Percentiles rank a stretch among this genome's conserved stretches.
These are phyloP conservation scores for Acromyrmex echinatior DNA, from an alignment of 1,140 invertebrate genomes.

Conservation along the genomic window DNA sequence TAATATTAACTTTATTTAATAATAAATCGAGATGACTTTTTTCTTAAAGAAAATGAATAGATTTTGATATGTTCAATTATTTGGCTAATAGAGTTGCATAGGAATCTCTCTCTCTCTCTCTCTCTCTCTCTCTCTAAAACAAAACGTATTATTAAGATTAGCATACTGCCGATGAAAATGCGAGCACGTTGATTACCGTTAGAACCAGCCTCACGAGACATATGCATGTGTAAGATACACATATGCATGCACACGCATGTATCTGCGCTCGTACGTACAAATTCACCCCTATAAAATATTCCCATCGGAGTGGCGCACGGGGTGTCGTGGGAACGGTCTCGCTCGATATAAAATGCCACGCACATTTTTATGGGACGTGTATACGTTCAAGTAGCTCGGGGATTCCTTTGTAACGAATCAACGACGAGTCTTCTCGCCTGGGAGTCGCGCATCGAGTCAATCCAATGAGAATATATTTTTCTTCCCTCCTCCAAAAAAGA, in stretches of 20 bases:
- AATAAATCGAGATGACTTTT: not conserved
- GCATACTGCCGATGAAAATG: constrained; percentile 35
- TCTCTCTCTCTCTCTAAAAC: not conserved
- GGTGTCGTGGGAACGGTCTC: constrained; percentile 83
- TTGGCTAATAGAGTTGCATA: not conserved
- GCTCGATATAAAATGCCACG: constrained; percentile 79
- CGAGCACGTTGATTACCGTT: constrained; percentile 59
- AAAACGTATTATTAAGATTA: constrained; percentile 5
- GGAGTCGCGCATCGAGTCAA: constrained; percentile 46
- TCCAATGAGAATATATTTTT: constrained; percentile 45
- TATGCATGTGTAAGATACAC: not conserved
- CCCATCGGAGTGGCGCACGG: constrained; percentile 78
- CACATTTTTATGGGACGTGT: constrained; percentile 76
- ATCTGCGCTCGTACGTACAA: constrained; percentile 67
- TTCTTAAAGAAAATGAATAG: not conserved
- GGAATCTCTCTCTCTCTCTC: not conserved
- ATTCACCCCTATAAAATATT: constrained; percentile 82
- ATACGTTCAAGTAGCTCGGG: constrained; percentile 71
- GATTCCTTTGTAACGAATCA: constrained; percentile 76
- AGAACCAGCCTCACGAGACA: constrained; percentile 59
- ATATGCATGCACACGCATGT: constrained; percentile 51
- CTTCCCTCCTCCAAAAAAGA: not conserved
- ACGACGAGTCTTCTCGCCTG: constrained; percentile 45
- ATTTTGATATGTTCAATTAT: not conserved
- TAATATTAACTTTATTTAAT: not conserved